Evolutionary conservation across 2,797 vertebrate genomes (phyloP).

Genomic region (Poeciliopsis paucimaculata): DNA sequence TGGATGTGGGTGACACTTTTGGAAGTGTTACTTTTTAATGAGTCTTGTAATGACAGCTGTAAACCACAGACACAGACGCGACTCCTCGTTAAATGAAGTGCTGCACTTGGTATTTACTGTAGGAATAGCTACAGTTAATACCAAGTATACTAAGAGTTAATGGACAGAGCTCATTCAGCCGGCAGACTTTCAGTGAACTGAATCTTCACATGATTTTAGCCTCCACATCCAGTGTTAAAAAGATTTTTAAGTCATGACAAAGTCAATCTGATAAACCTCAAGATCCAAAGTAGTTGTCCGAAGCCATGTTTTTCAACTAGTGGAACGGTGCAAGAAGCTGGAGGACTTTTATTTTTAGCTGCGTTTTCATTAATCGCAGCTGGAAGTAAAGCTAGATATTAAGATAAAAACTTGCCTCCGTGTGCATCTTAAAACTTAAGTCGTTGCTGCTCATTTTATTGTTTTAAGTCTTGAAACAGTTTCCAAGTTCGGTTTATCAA

Average conservation of each 20-base stretch:
- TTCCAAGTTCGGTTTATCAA: no score
- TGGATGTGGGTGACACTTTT: conserved; percentile 6
- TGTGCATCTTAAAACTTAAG: no score
- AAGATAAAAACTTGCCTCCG: no score
- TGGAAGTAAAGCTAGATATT: no score
- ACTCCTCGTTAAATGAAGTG: conserved; percentile 27
- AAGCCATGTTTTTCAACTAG: not conserved
- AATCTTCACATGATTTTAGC: not conserved
- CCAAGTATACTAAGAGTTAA: not conserved
- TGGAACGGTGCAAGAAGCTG: not conserved
- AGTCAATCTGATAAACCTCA: not conserved
- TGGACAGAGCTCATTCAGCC: conserved; percentile 1
- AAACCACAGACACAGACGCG: conserved; percentile 32
- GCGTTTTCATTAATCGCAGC: no score
- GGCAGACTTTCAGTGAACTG: not conserved
- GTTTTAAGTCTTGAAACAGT: no score
- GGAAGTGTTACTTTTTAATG: conserved; percentile 34
- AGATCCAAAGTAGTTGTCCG: not conserved
- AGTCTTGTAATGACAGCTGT: conserved; percentile 16
- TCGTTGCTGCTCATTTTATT: no score
- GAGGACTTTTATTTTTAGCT: no score
- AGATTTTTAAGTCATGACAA: not conserved
- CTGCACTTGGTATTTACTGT: not conserved
- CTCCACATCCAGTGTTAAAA: not conserved
- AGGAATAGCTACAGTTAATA: conserved; percentile 6